Evolutionary conservation across 2,888 invertebrate genomes (phyloP), one percentile per base, ranked within the genome.

Genomic region (Rapana venosa): DNA sequence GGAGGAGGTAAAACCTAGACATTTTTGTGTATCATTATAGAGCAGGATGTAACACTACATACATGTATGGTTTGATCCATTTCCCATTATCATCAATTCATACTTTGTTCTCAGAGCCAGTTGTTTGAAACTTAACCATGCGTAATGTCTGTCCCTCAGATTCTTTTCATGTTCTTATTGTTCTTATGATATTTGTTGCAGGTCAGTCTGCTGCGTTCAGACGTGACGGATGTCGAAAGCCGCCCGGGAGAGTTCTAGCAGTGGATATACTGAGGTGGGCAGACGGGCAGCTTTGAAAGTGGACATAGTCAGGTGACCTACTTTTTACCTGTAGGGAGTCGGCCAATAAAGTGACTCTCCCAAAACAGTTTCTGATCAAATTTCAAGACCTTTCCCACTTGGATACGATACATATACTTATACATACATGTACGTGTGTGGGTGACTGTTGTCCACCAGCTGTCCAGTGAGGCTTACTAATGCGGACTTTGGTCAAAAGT

Each of bases 231-330:
- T 77, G 74, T 77, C 74, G n/a, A 30, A 15, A 15, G 13, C 15
- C 30, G 30, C 74, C 26, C 30, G 74, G 74, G 74, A 77, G 26
- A 77, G 74, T n/a, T 30, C 8, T n/a, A 26, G 74, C 30, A 77
- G 74, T 77, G 74, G 74, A 77, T 77, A 8, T 6, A 77, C 30
- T 77, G 74, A 77, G 74, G 74, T 26, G 74, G 74, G 74, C 74
- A 77, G 74, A 26, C 74, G 74, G 74, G 74, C 74, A 77, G 30
- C 30, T 13, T n/a, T 77, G 74, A n/a, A 26, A 26, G 26, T 77
- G 74, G 22, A 77, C 74, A 77, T 77, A 77, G 74, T 30, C 74
- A 77, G 74, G 30, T 77, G 74, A 77, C 74, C 74, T 77, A 30
- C n/a, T 77, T 15, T 30, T 30, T 26, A 0, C 13, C 13, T 77